Base-by-base conservation (phyloP, 2,113 vertebrate species). In the Eretmochelys imbricata region DNA sequence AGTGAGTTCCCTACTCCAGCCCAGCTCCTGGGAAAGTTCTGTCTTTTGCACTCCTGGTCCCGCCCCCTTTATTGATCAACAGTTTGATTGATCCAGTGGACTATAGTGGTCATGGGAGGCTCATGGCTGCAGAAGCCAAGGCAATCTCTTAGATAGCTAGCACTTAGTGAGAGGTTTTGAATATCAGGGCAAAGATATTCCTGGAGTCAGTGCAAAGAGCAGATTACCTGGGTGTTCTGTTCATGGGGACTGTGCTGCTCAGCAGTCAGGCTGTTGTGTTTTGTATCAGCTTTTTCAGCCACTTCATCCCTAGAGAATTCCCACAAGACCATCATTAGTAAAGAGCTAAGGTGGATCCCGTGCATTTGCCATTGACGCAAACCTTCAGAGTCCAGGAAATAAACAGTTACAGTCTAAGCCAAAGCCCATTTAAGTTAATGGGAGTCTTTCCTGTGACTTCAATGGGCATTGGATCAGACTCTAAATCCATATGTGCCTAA, bases 371-470 rank as follows among this genome's bases (percentile, higher is more conserved):
- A 10, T 6, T 16, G 80, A 8, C 4, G 2, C 10, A 57, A 55
- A 22, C 29, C 0, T 9, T 46, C 42, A 48, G 31, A 35, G 31
- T 50, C 54, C 49, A 1, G 5, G 1, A 48, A 48, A 78, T 8
- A 42, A 72, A 38, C 35, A 38, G 19, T 38, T 72, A 38, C 38
- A 27, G 49, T 6, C 54, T 20, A 42, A 16, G 72, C n/a, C 81
- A 48, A 53, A 5, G 4, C 6, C n/a, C 1, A 1, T 38, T 31
- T 6, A 31, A 38, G 10, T 10, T 48, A 38, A 25, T n/a, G 4
- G 1, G 4, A 0, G 35, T 13, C 5, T 59, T 51, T 46, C 46
- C 11, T 1, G 51, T 46, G 10, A 46, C n/a, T 6, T 7, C 76
- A 31, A 29, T 0, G 75, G 17, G 12, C 12, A 50, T 69, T 27